A percentile compares a stretch with the other conserved stretches of the same genome.
Evolutionary conservation across 2,113 vertebrate genomes (phyloP).

Genomic region (Aramus guarauna): DNA sequence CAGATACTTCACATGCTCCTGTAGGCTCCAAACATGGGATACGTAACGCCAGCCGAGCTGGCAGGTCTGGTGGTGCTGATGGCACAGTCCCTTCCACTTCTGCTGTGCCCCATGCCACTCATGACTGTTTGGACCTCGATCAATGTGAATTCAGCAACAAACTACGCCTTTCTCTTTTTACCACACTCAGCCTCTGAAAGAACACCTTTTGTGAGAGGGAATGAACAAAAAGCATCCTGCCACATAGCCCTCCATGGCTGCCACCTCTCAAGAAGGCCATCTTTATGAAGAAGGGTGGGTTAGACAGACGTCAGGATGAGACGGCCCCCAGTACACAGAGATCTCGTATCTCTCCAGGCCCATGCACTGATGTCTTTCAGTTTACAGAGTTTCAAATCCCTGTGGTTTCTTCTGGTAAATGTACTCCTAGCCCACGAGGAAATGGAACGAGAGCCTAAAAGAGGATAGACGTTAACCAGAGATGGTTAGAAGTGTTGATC

Average conservation of each 20-base stretch:
- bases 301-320: background rate
- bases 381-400: background rate
- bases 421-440: background rate
- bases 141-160: background rate
- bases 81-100: background rate
- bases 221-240: background rate
- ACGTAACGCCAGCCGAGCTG: background rate
- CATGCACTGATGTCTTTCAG: background rate
- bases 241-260: background rate
- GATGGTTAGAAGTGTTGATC: background rate
- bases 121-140: background rate
- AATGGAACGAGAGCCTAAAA: background rate
- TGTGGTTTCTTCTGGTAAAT: background rate
- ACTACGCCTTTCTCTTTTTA: background rate
- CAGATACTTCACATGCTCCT: background rate
- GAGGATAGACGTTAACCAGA: background rate
- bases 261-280: background rate
- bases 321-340: background rate
- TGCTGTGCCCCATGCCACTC: background rate
- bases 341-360: background rate
- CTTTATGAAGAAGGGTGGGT: background rate
- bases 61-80: background rate
- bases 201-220: background rate
- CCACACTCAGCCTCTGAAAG: background rate
- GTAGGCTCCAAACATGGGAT: background rate